Percentiles rank a stretch among this genome's conserved stretches.
phyloP scores from a whole-genome alignment of 1,140 invertebrate genomes.

The Batillaria attramentaria region DNA sequence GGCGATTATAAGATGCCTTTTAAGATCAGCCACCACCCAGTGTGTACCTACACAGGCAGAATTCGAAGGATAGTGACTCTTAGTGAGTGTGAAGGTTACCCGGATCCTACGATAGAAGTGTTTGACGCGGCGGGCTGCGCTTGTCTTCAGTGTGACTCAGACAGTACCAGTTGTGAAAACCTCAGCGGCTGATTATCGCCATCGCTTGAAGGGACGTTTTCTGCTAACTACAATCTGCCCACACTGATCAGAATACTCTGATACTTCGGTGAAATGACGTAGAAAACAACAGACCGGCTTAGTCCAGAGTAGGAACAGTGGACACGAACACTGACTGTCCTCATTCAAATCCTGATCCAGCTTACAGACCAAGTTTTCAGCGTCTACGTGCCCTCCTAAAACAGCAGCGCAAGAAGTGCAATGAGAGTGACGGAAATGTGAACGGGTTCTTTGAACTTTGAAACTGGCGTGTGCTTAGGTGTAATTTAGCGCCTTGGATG shows the following conservation, averaged over 20 bases:
- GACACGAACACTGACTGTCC: background rate
- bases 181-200: slow-evolving; percentile 51
- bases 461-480: too few relatives aligned
- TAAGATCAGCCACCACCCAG: slow-evolving; percentile 86
- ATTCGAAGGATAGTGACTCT: slow-evolving; percentile 75
- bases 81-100: slow-evolving; percentile 76
- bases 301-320: background rate
- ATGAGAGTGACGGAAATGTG: too few relatives aligned
- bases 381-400: too few relatives aligned
- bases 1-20: slow-evolving; percentile 90
- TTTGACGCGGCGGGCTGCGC: slow-evolving; percentile 61
- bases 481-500: too few relatives aligned
- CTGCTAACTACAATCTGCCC: background rate
- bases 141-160: slow-evolving; percentile 58
- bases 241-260: background rate
- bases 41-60: slow-evolving; percentile 83
- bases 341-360: background rate
- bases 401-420: too few relatives aligned
- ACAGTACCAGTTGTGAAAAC: slow-evolving; percentile 65
- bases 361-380: too few relatives aligned
- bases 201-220: background rate
- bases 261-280: too few relatives aligned
- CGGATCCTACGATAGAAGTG: slow-evolving; percentile 59
- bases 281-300: too few relatives aligned
- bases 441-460: too few relatives aligned